These are phyloP conservation scores for Aphis craccivora DNA, from an alignment of 1,140 invertebrate genomes.

Conservation along the genomic window DNA sequence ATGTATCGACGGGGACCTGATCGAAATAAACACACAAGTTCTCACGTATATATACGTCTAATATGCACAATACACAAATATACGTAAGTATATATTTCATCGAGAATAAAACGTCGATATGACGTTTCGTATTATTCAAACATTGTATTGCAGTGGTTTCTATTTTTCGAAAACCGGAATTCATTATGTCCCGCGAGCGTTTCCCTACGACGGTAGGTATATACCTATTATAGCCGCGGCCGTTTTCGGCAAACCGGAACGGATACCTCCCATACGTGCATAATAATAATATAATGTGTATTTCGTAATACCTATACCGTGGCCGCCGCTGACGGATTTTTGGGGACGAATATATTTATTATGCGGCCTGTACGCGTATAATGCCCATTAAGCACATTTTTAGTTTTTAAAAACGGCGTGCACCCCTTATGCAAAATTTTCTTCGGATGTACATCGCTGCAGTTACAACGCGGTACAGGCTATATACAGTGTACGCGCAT, in stretches of 20 bases:
- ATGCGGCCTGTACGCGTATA: not conserved
- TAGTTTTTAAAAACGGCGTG: slow-evolving; percentile 30
- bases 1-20: not conserved
- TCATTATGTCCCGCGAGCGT: not conserved
- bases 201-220: not conserved
- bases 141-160: not conserved
- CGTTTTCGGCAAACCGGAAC: slow-evolving; percentile 43
- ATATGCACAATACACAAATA: not conserved
- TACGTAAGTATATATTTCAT: slow-evolving; percentile 29
- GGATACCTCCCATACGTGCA: not conserved
- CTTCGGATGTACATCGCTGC: not conserved
- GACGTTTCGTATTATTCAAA: not conserved
- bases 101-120: slow-evolving; percentile 13
- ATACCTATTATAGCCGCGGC: not conserved
- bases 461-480: not conserved
- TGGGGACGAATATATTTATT: slow-evolving; percentile 43
- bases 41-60: not conserved
- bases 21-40: not conserved
- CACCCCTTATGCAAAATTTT: slow-evolving; percentile 54
- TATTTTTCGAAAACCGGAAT: slow-evolving; percentile 27
- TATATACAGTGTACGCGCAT: not conserved
- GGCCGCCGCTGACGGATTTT: slow-evolving; percentile 33
- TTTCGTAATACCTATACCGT: not conserved
- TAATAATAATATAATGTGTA: slow-evolving; percentile 1
- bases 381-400: slow-evolving; percentile 37